These are phyloP conservation scores for Scaptomyza flava DNA, from an alignment of 2,888 invertebrate species.

Conservation along the genomic window DNA sequence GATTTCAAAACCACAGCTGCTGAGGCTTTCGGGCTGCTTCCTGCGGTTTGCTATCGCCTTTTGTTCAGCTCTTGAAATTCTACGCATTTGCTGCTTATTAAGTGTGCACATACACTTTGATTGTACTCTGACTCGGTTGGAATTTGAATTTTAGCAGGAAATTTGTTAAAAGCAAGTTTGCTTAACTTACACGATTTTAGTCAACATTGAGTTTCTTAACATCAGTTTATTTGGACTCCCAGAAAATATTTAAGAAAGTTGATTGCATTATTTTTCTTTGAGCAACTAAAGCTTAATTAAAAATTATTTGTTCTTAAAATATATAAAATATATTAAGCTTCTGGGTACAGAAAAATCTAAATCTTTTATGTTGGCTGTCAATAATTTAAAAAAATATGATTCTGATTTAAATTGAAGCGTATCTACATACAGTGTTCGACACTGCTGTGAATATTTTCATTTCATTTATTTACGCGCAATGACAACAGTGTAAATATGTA, in stretches of 20 bases:
- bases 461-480: neutral
- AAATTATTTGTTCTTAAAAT: too few species aligned
- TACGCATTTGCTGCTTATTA: constrained; percentile 29
- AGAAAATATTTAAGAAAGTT: too few species aligned
- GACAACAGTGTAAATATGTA: constrained; percentile 8
- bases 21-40: constrained; percentile 1
- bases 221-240: too few species aligned
- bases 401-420: constrained; percentile 3
- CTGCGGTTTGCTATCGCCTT: constrained; percentile 38
- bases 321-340: too few species aligned
- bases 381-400: constrained; percentile 1
- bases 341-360: too few species aligned
- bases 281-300: too few species aligned
- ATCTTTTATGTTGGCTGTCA: neutral
- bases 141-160: neutral
- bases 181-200: too few species aligned
- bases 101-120: constrained; percentile 1
- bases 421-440: constrained; percentile 5
- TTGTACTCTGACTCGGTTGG: constrained; percentile 9
- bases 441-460: constrained; percentile 13
- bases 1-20: constrained; percentile 44
- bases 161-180: neutral
- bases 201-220: too few species aligned
- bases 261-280: neutral
- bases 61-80: constrained; percentile 29